phyloP scores from a whole-genome alignment of 2,888 invertebrate genomes.

The Cactoblastis cactorum region DNA sequence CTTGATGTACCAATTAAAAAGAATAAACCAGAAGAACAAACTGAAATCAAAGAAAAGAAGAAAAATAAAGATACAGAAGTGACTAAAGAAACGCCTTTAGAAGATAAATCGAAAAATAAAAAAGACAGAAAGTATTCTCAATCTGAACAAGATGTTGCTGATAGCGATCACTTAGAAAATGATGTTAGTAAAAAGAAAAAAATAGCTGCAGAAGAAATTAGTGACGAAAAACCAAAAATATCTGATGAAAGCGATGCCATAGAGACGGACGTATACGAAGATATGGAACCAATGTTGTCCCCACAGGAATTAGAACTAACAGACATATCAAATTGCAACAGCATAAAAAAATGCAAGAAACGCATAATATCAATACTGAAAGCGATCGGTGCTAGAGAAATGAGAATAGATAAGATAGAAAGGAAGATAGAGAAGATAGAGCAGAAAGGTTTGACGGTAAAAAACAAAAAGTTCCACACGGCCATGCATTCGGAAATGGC shows the following conservation, averaged over 20 bases:
- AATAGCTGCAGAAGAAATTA: constrained; percentile 20
- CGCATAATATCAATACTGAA: constrained; percentile 44
- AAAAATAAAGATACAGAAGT: constrained; percentile 19
- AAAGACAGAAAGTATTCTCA: constrained; percentile 17
- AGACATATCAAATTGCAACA: constrained; percentile 51
- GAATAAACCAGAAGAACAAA: constrained; percentile 22
- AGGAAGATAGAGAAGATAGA: constrained; percentile 55
- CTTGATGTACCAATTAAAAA: constrained; percentile 25
- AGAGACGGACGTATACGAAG: constrained; percentile 53
- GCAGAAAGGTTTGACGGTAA: constrained; percentile 43
- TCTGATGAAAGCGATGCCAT: constrained; percentile 60
- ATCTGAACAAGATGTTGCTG: constrained; percentile 8
- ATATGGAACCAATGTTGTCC: constrained; percentile 41
- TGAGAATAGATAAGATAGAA: constrained; percentile 39
- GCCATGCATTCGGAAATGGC: constrained; percentile 58
- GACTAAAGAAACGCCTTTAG: constrained; percentile 10
- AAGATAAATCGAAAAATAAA: constrained; percentile 19
- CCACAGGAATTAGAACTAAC: constrained; percentile 49
- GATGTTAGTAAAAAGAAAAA: constrained; percentile 18
- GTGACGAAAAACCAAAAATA: constrained; percentile 20
- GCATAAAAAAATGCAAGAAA: constrained; percentile 47
- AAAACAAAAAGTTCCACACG: constrained; percentile 57
- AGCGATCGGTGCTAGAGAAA: constrained; percentile 42
- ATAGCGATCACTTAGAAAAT: constrained; percentile 13
- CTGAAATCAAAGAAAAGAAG: constrained; percentile 20